A percentile compares a stretch with the other conserved stretches of the same genome.
Conservation (phyloP, 2,888 invertebrate genomes). For the Protonemura montana region DNA sequence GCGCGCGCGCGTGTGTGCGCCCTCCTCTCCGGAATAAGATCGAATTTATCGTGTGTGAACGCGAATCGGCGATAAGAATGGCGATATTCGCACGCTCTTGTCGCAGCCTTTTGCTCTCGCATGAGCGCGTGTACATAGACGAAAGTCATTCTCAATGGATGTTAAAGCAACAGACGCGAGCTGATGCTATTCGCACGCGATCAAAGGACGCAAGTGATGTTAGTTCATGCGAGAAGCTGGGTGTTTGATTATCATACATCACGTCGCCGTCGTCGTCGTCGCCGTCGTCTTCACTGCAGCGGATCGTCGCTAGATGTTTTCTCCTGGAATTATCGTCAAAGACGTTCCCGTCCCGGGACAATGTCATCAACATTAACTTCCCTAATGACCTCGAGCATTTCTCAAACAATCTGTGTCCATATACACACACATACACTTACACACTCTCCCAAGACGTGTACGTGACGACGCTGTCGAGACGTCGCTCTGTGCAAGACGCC, state of each 20-base stretch:
- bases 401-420: neutral
- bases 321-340: neutral
- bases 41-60: neutral
- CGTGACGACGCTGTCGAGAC: neutral
- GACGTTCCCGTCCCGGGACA: neutral
- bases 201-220: neutral
- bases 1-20: too few relatives aligned
- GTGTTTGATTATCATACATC: neutral
- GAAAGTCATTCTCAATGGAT: neutral
- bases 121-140: neutral
- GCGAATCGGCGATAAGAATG: neutral
- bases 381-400: neutral
- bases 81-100: neutral
- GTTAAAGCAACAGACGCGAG: neutral
- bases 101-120: neutral
- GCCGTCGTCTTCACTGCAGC: neutral
- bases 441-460: too few relatives aligned
- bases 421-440: neutral
- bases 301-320: neutral
- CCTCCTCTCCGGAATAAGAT: neutral
- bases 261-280: neutral
- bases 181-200: neutral
- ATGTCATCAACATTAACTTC: conserved; percentile 4
- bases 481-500: neutral
- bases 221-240: neutral